Evolutionary conservation across 2,888 invertebrate genomes (phyloP), one percentile per base, ranked within the genome.

Genomic region (Drosophila aldrichi): DNA sequence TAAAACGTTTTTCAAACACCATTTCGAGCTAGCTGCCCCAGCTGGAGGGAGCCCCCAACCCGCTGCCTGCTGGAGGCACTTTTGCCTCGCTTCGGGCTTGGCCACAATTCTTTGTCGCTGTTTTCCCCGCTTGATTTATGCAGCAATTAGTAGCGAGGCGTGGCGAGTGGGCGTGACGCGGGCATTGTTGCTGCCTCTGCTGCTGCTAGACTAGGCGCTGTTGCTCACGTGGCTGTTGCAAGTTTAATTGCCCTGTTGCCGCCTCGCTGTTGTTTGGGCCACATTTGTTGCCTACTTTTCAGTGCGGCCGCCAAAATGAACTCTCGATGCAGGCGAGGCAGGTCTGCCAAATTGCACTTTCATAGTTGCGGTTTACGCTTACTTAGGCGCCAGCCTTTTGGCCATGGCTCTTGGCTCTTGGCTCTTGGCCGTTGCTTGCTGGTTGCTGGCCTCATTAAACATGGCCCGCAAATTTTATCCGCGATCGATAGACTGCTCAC

Each of bases 91-190:
- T 36, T 51, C 54, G 40, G 22, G 25, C 44, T n/a, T 12, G 43
- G 52, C 22, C 38, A 14, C 43, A 51, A 25, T 46, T 43, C 48
- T 22, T 48, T 62, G 61, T 65, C 58, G 63, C 49, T 60, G 56
- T 52, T 74, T 84, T 77, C 67, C 29, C 29, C 74, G 75, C 88
- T 82, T 84, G 84, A 84, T 88, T 88, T 84, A 84, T 84, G 86
- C 83, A 60, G 88, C 88, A 84, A 84, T 84, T 84, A 88, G 86
- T 61, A 55, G 41, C 62, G 48, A 58, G 71, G 69, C 48, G 68
- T 43, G 40, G 43, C 46, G 10, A 10, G 63, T 51, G 56, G 60
- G 51, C 60, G 66, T 73, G 60, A 6, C 40, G 8, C 44, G 52
- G 34, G 61, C 20, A 36, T 62, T 34, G 58, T 48, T 48, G 48